Base-by-base conservation (phyloP, 1,140 invertebrate genomes). In the Melanaphis sacchari region DNA sequence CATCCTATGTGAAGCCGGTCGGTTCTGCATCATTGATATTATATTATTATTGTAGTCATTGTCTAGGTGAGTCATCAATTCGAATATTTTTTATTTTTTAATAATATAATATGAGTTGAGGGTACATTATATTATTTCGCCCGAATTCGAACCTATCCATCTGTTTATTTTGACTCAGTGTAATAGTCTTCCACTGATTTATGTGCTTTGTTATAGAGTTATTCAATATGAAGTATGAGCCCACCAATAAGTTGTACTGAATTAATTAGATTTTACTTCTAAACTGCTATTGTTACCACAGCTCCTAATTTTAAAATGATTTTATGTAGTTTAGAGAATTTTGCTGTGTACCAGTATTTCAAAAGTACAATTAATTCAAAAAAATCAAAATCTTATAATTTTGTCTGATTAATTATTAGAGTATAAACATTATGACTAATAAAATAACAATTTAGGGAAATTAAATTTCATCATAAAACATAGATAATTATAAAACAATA, bases 41-140 rank as follows among this genome's bases (percentile, higher is more conserved):
- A 36, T 81, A 18, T 21, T 52, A 89, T 54, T 89, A 54, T 49
- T n/a, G 4, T n/a, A 84, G 38, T 43, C 24, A 11, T 88, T 26
- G 43, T 66, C 38, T 40, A 66, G 59, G 66, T 92, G 90, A 92
- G 90, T 92, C 90, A 92, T 49, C 90, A n/a, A 31, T 89, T 21
- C 36, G 22, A 89, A 89, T 24, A 54, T 89, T 89, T 89, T 54
- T 24, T 21, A 52, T 38, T 89, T 89, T 89, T 54, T 24, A n/a
- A 52, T 38, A 36, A 21, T 15, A 87, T 43, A 18, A 87, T 43
- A 87, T 43, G 15, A 2, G 31, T 88, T 18, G 31, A 18, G 31
- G 15, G 4, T 36, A 76, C 59, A n/a, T n/a, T n/a, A 76, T 1
- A 76, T 76, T n/a, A n/a, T n/a, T 76, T 18, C 15, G 1, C 15